Conservation (phyloP, 2,797 vertebrate genomes). For the Sebastes reedi region DNA sequence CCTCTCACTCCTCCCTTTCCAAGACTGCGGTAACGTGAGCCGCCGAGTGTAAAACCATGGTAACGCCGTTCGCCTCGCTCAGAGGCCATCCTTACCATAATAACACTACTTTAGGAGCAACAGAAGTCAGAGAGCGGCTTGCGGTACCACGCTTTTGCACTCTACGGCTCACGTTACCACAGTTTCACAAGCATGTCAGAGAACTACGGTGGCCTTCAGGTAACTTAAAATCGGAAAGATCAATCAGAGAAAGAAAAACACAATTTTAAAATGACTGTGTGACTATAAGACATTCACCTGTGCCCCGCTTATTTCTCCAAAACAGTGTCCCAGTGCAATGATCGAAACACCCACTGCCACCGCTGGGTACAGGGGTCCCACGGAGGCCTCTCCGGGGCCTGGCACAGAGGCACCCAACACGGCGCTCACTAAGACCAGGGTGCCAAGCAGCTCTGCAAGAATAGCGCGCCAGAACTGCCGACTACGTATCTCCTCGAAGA, state of each 20-base stretch:
- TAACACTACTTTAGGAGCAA: too few species aligned
- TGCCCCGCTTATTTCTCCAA: slow-evolving; percentile 85
- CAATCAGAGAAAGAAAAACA: neutral
- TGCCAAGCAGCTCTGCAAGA: slow-evolving; percentile 82
- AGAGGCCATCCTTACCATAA: too few species aligned
- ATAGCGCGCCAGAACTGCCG: slow-evolving; percentile 83
- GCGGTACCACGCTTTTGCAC: too few species aligned
- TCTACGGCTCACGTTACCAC: too few species aligned
- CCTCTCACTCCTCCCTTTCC: too few species aligned
- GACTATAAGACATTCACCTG: slow-evolving; percentile 75
- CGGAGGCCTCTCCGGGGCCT: slow-evolving; percentile 55
- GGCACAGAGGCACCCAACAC: slow-evolving; percentile 84
- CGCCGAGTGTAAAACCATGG: too few species aligned
- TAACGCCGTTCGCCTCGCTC: too few species aligned
- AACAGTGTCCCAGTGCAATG: slow-evolving; percentile 79
- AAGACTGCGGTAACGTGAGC: too few species aligned
- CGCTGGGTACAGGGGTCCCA: slow-evolving; percentile 82
- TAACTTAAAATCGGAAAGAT: neutral
- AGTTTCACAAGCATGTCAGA: too few species aligned
- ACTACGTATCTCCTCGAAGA: slow-evolving; percentile 80
- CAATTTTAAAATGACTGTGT: neutral
- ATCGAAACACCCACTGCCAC: slow-evolving; percentile 83
- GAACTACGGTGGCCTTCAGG: too few species aligned
- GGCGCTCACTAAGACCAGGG: slow-evolving; percentile 84
- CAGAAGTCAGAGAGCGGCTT: too few species aligned